These are phyloP conservation scores for Anastrepha ludens DNA, from an alignment of 1,140 invertebrate genomes.

Conservation along the genomic window DNA sequence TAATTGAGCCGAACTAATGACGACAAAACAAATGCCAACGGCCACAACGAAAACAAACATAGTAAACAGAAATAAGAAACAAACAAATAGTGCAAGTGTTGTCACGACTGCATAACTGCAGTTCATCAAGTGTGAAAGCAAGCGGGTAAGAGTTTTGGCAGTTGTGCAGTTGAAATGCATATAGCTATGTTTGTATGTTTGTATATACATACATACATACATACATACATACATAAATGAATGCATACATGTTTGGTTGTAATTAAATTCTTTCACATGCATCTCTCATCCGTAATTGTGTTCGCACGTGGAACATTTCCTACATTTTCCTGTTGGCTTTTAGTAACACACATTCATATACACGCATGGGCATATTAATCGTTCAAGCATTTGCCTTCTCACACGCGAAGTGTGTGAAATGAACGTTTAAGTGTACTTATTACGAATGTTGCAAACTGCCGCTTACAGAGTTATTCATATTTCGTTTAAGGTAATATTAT, in stretches of 20 bases:
- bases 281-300: constrained; percentile 1
- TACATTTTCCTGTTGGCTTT: background rate
- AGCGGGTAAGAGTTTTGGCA: constrained; percentile 6
- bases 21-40: constrained; percentile 12
- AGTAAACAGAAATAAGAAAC: background rate
- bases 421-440: no score
- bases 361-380: no score
- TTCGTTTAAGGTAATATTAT: no score
- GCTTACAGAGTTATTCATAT: no score
- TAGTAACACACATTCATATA: no score
- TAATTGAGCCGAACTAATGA: constrained; percentile 51
- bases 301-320: constrained; percentile 5
- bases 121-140: constrained; percentile 45
- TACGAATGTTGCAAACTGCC: no score
- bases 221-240: background rate
- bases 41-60: background rate
- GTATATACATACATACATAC: background rate
- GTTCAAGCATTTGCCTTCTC: no score
- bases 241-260: background rate
- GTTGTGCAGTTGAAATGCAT: background rate
- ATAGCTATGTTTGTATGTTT: background rate
- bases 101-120: constrained; percentile 25
- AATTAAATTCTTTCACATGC: background rate
- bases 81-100: background rate
- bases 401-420: no score